Evolutionary conservation across 1,140 invertebrate genomes (phyloP), one percentile per base, ranked within the genome.

Genomic region (Drosophila pachea): DNA sequence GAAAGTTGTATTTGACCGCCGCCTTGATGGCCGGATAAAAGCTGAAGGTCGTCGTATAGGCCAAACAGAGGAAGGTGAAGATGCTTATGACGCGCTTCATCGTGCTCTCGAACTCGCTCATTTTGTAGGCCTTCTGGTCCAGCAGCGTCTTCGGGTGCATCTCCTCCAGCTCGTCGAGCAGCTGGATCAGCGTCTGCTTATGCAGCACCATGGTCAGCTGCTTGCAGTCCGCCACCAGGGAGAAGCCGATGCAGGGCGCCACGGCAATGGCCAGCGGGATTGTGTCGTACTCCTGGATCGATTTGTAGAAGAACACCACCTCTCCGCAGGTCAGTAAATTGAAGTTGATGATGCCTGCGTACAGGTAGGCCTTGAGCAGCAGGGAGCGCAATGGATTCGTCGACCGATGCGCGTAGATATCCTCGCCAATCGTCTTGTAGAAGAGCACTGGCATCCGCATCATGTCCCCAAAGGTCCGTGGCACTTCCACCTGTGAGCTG

Each of bases 191-290:
- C 0, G 65, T 69, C 0, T 61, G 16, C 52, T 66, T 84, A 6
- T 74, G 45, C 7, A 52, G n/a, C 0, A 43, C 69, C 73, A 88
- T 69, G 4, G 74, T 84, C 0, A 62, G n/a, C 45, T 88, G 83
- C 12, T 88, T 88, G 5, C 78, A 88, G 29, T 88, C 83, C 4
- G 87, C 38, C 4, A 88, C 83, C 55, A 88, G 48, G 0, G 86
- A 88, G 68, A 88, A 88, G 0, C 87, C 87, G 54, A 88, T 88
- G 53, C 83, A 88, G 0, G 87, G 87, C 5, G 82, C 87, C n/a
- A 88, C 86, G 2, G 82, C 87, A 33, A 87, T 84, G 29, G 86
- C 87, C 64, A 76, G 14, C 1, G 76, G 69, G 9, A 87, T 58
- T 7, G 86, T 88, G 14, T 78, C 78, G 40, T 62, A 84, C 33